Conservation (phyloP, 1,140 invertebrate species). For the Hylyphantes graminicola region DNA sequence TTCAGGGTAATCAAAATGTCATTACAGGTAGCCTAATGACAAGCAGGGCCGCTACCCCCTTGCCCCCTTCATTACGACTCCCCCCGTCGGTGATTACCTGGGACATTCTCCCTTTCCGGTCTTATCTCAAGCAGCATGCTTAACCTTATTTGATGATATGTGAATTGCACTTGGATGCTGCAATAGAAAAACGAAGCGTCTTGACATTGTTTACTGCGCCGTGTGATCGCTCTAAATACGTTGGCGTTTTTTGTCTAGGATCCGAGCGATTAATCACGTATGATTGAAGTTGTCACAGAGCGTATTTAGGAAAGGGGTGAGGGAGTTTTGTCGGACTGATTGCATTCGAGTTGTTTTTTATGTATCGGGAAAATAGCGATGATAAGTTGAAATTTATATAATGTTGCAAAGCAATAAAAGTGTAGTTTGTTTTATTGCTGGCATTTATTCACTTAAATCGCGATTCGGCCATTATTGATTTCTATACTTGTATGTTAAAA, state of each 20-base stretch:
- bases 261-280: constrained; percentile 45
- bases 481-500: no score
- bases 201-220: constrained; percentile 54
- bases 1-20: constrained; percentile 61
- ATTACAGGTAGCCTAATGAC: constrained; percentile 61
- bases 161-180: constrained; percentile 59
- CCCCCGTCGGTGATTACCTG: constrained; percentile 55
- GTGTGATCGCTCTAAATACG: constrained; percentile 58
- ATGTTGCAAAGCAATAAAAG: no score
- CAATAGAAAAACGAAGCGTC: constrained; percentile 18
- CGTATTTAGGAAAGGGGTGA: no score
- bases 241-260: neutral
- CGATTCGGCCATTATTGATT: no score
- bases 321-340: no score
- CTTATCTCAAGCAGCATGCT: constrained; percentile 60
- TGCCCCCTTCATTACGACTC: constrained; percentile 24
- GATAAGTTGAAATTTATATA: no score
- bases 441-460: no score
- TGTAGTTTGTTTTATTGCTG: no score
- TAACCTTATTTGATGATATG: constrained; percentile 61
- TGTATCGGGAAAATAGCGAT: no score
- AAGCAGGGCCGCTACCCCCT: constrained; percentile 36
- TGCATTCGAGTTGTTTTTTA: no score
- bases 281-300: constrained; percentile 57
- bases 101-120: constrained; percentile 44